A percentile compares a stretch with the other conserved stretches of the same genome.
Evolutionary conservation across 2,113 vertebrate species (phyloP).

Genomic region (Catharus fuscescens): DNA sequence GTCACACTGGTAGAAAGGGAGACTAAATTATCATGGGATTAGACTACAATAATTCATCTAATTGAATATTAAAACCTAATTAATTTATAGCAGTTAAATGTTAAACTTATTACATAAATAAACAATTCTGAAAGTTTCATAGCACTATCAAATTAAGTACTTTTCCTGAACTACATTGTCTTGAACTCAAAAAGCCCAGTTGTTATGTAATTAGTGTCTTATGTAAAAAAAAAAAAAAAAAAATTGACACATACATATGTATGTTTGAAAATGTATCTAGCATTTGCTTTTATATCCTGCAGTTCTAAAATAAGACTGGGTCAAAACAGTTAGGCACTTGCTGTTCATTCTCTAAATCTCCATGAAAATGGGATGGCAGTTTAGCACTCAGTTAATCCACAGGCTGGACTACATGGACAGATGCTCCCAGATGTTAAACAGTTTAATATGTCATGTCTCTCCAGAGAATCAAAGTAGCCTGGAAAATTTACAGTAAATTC

Average conservation of each 20-base stretch:
- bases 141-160: background rate
- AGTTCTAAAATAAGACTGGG: conserved; percentile 31
- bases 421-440: background rate
- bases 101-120: conserved; percentile 7
- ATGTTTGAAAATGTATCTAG: background rate
- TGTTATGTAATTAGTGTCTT: background rate
- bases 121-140: background rate
- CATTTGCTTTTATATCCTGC: background rate
- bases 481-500: background rate
- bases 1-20: background rate
- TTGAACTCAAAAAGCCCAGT: background rate
- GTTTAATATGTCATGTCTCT: background rate
- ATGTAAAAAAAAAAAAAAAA: background rate
- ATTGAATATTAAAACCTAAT: conserved; percentile 13
- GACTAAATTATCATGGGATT: background rate
- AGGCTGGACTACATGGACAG: background rate
- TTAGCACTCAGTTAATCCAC: conserved; percentile 8
- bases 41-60: background rate
- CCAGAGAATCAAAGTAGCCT: background rate
- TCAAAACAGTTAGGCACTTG: conserved; percentile 24
- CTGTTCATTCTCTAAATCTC: background rate
- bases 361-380: background rate
- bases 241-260: background rate
- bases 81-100: background rate
- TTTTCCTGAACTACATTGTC: background rate